Base-by-base conservation (phyloP, 2,113 vertebrate species). In the Oryzias javanicus region DNA sequence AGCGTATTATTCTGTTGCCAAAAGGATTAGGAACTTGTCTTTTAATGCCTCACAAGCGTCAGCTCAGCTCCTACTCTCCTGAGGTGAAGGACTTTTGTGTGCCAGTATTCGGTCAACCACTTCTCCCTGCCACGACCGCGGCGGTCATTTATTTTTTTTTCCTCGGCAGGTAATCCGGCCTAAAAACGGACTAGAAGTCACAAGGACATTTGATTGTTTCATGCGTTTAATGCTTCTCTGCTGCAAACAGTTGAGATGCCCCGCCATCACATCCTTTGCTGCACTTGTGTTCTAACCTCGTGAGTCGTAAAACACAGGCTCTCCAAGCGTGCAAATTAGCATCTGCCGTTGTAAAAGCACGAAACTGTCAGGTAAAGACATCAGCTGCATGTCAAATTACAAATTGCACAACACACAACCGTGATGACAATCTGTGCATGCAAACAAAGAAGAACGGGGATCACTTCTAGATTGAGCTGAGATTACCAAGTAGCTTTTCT, bases 21-120 rank as follows among this genome's bases (percentile, higher is more conserved):
- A 70, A 67, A 25, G 78, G 82, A 82, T 88, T 82, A 86, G 61
- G 56, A 80, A 67, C 49, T 72, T 60, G 75, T 76, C 81, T 78
- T 79, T 70, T 75, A 77, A 87, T 78, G 61, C 64, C 1, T 14
- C 27, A 72, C 16, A 10, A 70, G 74, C 68, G 71, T 86, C 81
- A 84, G 61, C 65, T 12, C 60, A 42, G 50, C 54, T 57, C 52
- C 50, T 42, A 54, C 50, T 7, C 62, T 50, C 74, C 55, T 46
- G 50, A 42, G 50, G 55, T 44, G 60, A 78, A 58, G 67, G 73
- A 57, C 73, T 78, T 49, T 50, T 45, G 35, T 55, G 55, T 45
- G 2, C 42, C 59, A 42, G 19, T 16, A 53, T 81, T 74, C 60
- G 63, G 40, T 50, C 60, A 58, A 52, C 19, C 19, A 44, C 51